Percentiles rank a stretch among this genome's conserved stretches.
Conservation (phyloP, 2,113 vertebrate genomes). For the Maccullochella peelii region DNA sequence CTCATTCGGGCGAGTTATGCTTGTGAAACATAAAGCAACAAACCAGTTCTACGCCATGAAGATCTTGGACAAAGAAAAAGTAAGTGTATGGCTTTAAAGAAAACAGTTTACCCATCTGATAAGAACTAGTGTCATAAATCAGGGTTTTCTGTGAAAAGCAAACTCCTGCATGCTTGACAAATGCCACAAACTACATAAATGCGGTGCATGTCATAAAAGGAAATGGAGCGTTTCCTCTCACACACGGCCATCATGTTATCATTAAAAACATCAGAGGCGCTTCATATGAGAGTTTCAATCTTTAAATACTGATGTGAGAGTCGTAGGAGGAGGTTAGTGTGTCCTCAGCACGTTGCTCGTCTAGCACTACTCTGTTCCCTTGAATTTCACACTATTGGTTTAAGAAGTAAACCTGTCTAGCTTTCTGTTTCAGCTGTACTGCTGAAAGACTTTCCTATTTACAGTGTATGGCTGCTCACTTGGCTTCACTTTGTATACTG, state of each 20-base stretch:
- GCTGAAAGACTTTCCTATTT: not conserved
- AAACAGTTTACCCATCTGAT: not conserved
- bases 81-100: conserved; percentile 72
- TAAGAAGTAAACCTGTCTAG: conserved; percentile 13
- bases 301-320: conserved; percentile 67
- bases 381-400: conserved; percentile 20
- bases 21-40: conserved; percentile 97
- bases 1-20: conserved; percentile 98
- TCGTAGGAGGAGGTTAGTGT: conserved; percentile 21
- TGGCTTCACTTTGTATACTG: not conserved
- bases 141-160: not conserved
- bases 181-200: not conserved
- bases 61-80: conserved; percentile 99
- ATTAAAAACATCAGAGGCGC: conserved; percentile 52
- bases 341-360: not conserved
- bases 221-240: conserved; percentile 70
- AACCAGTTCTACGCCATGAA: conserved; percentile 99
- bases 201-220: conserved; percentile 55
- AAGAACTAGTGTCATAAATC: not conserved
- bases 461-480: not conserved
- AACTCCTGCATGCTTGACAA: conserved; percentile 3
- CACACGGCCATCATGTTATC: not conserved
- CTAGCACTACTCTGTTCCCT: not conserved
- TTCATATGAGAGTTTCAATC: conserved; percentile 45
- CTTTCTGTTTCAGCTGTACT: conserved; percentile 35